These are phyloP conservation scores for Cyclophora albipunctata DNA, from an alignment of 2,888 invertebrate species.

Conservation along the genomic window DNA sequence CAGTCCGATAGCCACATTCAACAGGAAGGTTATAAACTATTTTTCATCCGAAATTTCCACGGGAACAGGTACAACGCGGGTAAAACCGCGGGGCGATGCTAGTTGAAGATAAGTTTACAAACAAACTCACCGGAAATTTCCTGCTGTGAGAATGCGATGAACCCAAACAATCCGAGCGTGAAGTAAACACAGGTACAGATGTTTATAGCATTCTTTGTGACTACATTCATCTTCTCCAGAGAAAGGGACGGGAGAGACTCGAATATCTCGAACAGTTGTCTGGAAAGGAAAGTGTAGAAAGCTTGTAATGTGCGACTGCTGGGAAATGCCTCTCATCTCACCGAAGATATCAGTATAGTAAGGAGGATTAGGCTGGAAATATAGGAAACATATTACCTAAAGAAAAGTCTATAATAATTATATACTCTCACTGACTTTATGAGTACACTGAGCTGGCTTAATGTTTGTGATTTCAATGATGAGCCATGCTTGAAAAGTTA, in stretches of 20 bases:
- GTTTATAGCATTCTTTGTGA: slow-evolving; percentile 91
- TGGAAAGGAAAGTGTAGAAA: slow-evolving; percentile 37
- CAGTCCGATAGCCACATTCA: no score
- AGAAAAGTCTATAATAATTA: slow-evolving; percentile 6
- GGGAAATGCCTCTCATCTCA: no score
- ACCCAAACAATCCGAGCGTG: slow-evolving; percentile 94
- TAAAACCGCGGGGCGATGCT: no score
- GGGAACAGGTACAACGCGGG: no score
- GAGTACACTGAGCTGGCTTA: no score
- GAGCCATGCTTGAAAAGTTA: no score
- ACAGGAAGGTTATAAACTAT: no score
- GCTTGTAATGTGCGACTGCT: no score
- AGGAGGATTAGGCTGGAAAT: no score
- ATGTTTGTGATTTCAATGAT: no score
- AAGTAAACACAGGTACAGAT: slow-evolving; percentile 94
- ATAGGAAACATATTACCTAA: neutral
- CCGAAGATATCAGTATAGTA: no score
- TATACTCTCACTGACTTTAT: neutral
- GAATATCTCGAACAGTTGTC: slow-evolving; percentile 94
- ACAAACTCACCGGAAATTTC: slow-evolving; percentile 78
- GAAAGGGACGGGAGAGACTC: slow-evolving; percentile 91
- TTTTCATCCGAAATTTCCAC: no score
- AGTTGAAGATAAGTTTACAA: neutral
- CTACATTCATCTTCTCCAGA: slow-evolving; percentile 89
- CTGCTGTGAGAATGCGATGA: slow-evolving; percentile 89